Evolutionary conservation across 2,113 vertebrate genomes (phyloP).

Genomic region (Crotalus helleri): DNA sequence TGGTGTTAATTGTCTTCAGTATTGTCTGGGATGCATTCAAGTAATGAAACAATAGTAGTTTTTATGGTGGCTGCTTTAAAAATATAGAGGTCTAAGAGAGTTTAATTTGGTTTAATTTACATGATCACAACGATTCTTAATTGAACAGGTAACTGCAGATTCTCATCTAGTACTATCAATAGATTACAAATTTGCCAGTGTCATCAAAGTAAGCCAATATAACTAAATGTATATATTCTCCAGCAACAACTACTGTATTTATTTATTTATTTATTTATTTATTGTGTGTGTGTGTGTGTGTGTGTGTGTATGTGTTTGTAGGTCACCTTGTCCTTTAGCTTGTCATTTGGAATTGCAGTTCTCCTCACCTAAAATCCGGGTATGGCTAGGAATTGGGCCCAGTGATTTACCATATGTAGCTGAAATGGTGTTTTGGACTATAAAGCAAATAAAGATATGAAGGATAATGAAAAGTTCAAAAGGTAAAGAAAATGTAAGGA

Average conservation of each 20-base stretch:
- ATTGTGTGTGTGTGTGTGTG: no score
- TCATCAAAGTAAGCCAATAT: conserved; percentile 6
- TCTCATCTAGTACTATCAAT: conserved; percentile 12
- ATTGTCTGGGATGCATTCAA: neutral
- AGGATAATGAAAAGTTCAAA: neutral
- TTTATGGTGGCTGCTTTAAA: conserved; percentile 19
- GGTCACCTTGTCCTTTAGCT: neutral
- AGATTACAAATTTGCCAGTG: neutral
- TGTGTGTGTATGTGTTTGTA: neutral
- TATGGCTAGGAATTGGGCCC: neutral
- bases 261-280: no score
- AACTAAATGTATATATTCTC: neutral
- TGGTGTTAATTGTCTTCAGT: conserved; percentile 15
- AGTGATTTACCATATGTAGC: neutral
- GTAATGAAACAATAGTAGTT: neutral
- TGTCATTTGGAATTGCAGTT: neutral
- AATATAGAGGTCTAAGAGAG: conserved; percentile 21
- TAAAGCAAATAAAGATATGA: neutral
- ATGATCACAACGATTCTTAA: conserved; percentile 30
- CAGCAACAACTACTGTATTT: neutral
- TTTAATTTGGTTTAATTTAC: conserved; percentile 19
- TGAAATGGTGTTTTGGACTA: neutral
- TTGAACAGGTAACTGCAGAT: conserved; percentile 39
- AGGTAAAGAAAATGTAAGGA: neutral
- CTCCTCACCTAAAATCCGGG: neutral